A percentile compares a stretch with the other conserved stretches of the same genome.
Conservation (phyloP, 1,140 invertebrate species). For the Matsumurasca onukii region DNA sequence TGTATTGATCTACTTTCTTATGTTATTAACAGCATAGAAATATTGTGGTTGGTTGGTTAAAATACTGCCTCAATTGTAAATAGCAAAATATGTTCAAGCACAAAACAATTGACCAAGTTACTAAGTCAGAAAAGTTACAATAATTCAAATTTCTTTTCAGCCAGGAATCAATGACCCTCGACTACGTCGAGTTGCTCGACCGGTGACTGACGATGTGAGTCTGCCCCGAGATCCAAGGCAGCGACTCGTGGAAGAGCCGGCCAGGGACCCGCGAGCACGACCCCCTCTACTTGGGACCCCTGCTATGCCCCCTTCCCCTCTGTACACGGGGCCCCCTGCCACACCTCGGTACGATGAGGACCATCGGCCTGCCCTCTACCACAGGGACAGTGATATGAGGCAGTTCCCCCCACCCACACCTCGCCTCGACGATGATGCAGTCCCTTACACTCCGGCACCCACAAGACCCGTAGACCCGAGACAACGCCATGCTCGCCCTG, state of each 20-base stretch:
- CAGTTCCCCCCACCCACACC: conserved; percentile 28
- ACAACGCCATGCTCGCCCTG: not conserved
- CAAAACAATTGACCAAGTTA: not conserved
- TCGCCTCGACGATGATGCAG: conserved; percentile 23
- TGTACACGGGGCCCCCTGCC: not conserved
- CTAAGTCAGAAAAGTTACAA: not conserved
- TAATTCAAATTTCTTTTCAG: conserved; percentile 1
- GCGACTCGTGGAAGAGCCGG: conserved; percentile 17
- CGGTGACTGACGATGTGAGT: not conserved
- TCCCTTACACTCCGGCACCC: not conserved
- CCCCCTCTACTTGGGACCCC: conserved; percentile 1
- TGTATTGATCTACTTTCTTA: no score
- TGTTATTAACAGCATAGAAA: no score
- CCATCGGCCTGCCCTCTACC: not conserved
- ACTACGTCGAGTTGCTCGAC: not conserved
- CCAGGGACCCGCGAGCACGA: not conserved
- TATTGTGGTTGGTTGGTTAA: no score
- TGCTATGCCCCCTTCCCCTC: not conserved
- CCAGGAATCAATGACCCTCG: conserved; percentile 27
- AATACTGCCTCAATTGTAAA: no score
- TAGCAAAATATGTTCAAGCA: no score
- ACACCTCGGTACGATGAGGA: conserved; percentile 30
- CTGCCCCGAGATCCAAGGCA: conserved; percentile 21
- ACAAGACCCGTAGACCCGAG: conserved; percentile 19
- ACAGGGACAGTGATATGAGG: conserved; percentile 14